Evolutionary conservation across 1,140 invertebrate species (phyloP).

Genomic region (Limonius californicus): DNA sequence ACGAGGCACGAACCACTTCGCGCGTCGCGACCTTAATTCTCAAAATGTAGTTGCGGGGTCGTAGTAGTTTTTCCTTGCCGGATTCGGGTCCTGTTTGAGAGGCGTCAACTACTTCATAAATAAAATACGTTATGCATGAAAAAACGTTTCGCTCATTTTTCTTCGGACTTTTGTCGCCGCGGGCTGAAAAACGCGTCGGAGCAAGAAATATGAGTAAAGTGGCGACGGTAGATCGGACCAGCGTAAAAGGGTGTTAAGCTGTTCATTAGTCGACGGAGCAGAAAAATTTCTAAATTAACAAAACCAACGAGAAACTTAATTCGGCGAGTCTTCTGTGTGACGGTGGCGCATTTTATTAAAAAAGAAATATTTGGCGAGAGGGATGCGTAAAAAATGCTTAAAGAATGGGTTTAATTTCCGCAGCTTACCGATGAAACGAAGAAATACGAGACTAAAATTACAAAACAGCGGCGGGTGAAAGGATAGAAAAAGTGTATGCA

Average conservation of each 20-base stretch:
- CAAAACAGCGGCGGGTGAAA: background rate
- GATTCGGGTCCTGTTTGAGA: background rate
- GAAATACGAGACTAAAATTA: slow-evolving; percentile 4
- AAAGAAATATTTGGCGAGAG: background rate
- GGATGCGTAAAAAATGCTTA: slow-evolving; percentile 5
- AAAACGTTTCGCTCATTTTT: no score
- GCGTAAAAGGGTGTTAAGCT: background rate
- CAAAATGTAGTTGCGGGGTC: background rate
- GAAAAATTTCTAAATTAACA: slow-evolving; percentile 3
- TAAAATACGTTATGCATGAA: background rate
- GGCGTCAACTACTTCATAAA: background rate
- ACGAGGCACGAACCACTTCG: background rate
- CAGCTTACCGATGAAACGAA: slow-evolving; percentile 1
- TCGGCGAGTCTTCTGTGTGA: background rate
- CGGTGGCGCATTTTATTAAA: background rate
- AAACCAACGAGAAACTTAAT: background rate
- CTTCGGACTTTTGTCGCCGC: no score
- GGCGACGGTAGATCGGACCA: no score
- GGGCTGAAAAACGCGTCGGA: no score
- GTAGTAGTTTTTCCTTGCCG: no score
- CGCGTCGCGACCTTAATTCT: background rate
- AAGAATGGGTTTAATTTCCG: slow-evolving; percentile 6
- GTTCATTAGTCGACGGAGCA: background rate
- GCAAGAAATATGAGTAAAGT: no score
- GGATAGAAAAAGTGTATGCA: no score